phyloP scores from a whole-genome alignment of 2,888 invertebrate genomes.

The Meiosimyza platycephala region DNA sequence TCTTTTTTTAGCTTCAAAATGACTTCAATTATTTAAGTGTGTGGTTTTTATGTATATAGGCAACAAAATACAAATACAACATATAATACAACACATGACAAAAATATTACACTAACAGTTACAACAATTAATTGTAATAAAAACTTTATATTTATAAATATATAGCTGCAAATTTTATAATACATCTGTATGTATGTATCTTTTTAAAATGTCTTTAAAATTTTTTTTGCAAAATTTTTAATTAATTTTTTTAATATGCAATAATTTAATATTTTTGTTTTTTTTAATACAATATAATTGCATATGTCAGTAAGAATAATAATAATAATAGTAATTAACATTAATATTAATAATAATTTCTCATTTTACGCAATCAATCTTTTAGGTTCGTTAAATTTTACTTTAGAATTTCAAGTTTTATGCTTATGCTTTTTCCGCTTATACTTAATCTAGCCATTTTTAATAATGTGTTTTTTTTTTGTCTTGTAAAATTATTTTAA shows the following conservation, averaged over 20 bases:
- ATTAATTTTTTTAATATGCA: slow-evolving; percentile 11
- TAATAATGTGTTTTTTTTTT: slow-evolving; percentile 16
- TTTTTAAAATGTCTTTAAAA: background rate
- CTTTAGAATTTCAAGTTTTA: slow-evolving; percentile 31
- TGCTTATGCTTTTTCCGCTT: slow-evolving; percentile 19
- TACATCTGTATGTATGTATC: background rate
- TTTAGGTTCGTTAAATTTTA: slow-evolving; percentile 30
- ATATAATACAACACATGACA: slow-evolving; percentile 5
- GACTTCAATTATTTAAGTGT: no score
- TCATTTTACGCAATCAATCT: slow-evolving; percentile 20
- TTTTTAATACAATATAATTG: slow-evolving; percentile 17
- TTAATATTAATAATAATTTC: background rate
- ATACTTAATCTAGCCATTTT: slow-evolving; percentile 6
- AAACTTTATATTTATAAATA: slow-evolving; percentile 8
- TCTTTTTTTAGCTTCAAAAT: no score
- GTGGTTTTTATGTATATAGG: no score
- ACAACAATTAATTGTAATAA: slow-evolving; percentile 11
- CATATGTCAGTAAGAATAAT: background rate
- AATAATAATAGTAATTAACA: slow-evolving; percentile 3
- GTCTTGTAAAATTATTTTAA: slow-evolving; percentile 21
- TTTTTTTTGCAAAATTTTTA: background rate
- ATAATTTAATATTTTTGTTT: slow-evolving; percentile 15
- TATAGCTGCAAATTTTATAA: slow-evolving; percentile 8
- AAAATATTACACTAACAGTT: slow-evolving; percentile 5
- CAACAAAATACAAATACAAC: slow-evolving; percentile 5